These are phyloP conservation scores for Tachypleus tridentatus DNA, from an alignment of 1,140 invertebrate species.

Conservation along the genomic window DNA sequence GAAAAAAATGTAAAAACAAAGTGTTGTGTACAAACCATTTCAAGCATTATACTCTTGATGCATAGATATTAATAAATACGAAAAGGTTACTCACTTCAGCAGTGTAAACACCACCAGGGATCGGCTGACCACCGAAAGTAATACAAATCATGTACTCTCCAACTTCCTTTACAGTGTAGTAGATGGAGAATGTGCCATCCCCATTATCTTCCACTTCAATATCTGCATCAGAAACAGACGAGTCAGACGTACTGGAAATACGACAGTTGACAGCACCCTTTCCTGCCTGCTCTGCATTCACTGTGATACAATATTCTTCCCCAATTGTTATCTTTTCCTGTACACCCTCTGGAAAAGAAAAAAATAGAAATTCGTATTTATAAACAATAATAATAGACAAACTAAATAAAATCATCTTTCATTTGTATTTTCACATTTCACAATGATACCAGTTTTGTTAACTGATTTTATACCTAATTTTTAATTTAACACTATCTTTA, in stretches of 20 bases:
- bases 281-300: constrained; percentile 70
- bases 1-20: too few relatives aligned
- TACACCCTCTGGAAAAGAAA: constrained; percentile 41
- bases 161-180: constrained; percentile 63
- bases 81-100: constrained; percentile 50
- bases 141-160: constrained; percentile 74
- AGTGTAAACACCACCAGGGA: constrained; percentile 69
- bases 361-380: too few relatives aligned
- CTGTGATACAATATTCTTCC: constrained; percentile 66
- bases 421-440: too few relatives aligned
- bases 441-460: too few relatives aligned
- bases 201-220: constrained; percentile 72
- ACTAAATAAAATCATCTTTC: too few relatives aligned
- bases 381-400: too few relatives aligned
- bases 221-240: constrained; percentile 49
- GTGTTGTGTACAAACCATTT: too few relatives aligned
- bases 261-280: constrained; percentile 70
- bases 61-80: too few relatives aligned
- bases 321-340: constrained; percentile 52
- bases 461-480: too few relatives aligned
- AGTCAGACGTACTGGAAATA: constrained; percentile 46
- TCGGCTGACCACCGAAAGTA: constrained; percentile 74
- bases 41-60: too few relatives aligned
- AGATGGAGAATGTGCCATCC: constrained; percentile 70
- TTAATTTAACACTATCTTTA: too few relatives aligned